A percentile compares a stretch with the other conserved stretches of the same genome.
Conservation (phyloP, 2,113 vertebrate genomes). For the Rattus rattus region DNA sequence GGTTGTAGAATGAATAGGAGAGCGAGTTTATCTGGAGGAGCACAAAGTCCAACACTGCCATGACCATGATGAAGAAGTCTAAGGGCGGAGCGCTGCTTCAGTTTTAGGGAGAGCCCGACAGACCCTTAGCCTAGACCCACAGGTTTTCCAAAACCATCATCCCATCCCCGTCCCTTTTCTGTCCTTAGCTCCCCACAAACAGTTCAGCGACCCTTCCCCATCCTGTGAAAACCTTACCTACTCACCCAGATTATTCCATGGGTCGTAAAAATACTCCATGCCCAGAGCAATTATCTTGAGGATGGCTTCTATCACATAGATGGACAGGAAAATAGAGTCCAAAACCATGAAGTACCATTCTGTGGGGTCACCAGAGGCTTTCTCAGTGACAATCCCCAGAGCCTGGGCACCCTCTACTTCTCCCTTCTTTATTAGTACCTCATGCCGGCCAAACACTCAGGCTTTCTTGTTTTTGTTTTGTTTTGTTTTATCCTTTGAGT, state of each 20-base stretch:
- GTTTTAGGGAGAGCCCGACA: not conserved
- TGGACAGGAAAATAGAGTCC: conserved; percentile 75
- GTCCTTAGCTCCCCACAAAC: not conserved
- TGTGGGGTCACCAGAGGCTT: conserved; percentile 15
- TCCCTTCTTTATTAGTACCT: not conserved
- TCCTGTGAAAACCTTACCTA: too few relatives aligned
- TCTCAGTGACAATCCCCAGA: rapidly evolving
- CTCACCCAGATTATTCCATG: conserved; percentile 81
- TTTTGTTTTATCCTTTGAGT: not conserved
- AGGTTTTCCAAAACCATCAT: not conserved
- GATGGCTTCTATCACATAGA: conserved; percentile 78
- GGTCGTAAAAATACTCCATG: conserved; percentile 68
- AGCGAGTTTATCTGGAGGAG: conserved; percentile 59
- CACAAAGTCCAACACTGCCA: conserved; percentile 72
- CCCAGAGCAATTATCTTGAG: conserved; percentile 74
- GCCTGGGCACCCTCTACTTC: rapidly evolving
- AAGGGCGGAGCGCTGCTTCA: not conserved
- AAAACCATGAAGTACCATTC: conserved; percentile 78
- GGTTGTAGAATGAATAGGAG: conserved; percentile 32
- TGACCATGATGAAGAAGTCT: conserved; percentile 83
- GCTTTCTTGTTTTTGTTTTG: not conserved
- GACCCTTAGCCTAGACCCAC: not conserved
- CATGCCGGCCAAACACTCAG: not conserved
- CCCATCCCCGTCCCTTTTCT: too few relatives aligned
- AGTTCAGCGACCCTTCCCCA: not conserved